Evolutionary conservation across 2,888 invertebrate species (phyloP), one percentile per base, ranked within the genome.

Genomic region (Teleiodes luculella): DNA sequence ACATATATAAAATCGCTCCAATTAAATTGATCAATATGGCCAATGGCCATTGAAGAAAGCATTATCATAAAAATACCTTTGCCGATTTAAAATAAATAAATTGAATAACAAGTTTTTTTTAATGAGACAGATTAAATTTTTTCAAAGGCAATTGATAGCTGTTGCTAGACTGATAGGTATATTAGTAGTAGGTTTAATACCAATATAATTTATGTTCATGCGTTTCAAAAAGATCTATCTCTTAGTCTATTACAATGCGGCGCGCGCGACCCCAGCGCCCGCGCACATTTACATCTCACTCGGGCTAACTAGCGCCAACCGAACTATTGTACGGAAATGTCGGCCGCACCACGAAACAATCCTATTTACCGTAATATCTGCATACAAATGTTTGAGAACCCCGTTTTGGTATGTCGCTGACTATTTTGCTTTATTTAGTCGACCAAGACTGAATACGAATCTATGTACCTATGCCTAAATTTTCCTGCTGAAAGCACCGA

Each of bases 291-390:
- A 76, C 78, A 80, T 78, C 76, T 78, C 67, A 75, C 75, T 80
- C 68, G 57, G 67, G 71, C 72, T 76, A 80, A 82, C 82, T 81
- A 80, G 77, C 70, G 64, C 64, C 68, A 64, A 67, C 74, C 75
- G 67, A 76, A 77, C 83, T 79, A 84, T 86, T 87, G 82, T 85
- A 80, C 82, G 83, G 86, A 86, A 86, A 87, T 86, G 80, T 82
- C 76, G 77, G 60, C 60, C 67, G 67, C 62, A 82, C 74, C 83
- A 83, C 83, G 82, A 83, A 86, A 84, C 84, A 80, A 86, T 86
- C 73, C 80, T 71, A 78, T 78, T 76, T 79, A 83, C 79, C 75
- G 77, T 80, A 76, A 76, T 82, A 84, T 81, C 77, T 80, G 78
- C 81, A 84, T 86, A 80, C 73, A 82, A 83, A 84, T 83, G 82